phyloP scores from a whole-genome alignment of 2,113 vertebrate species.

The Hirundichthys speculiger region DNA sequence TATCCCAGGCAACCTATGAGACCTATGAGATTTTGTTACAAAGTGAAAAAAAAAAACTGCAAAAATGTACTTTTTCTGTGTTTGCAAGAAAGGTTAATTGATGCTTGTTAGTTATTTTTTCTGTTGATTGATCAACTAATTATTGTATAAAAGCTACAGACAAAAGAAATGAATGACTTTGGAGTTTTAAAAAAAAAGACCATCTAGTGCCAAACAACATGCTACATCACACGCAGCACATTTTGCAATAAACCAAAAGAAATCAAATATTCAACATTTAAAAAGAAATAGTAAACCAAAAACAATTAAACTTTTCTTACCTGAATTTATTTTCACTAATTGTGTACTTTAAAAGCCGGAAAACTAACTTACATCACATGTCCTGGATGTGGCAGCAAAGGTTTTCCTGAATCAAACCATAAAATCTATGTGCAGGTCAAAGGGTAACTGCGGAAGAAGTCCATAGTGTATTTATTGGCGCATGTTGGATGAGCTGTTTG shows the following conservation, averaged over 20 bases:
- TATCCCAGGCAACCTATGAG: too few species aligned
- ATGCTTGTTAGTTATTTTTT: too few species aligned
- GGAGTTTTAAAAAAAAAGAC: too few species aligned
- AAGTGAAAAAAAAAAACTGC: too few species aligned
- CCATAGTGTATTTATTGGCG: constrained; percentile 58
- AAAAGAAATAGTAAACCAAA: neutral
- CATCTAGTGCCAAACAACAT: too few species aligned
- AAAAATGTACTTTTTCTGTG: too few species aligned
- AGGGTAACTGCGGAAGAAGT: constrained; percentile 58
- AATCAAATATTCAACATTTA: neutral
- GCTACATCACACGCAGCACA: neutral
- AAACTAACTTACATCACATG: constrained; percentile 14
- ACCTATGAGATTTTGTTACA: too few species aligned
- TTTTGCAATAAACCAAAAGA: neutral
- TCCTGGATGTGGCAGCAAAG: constrained; percentile 16
- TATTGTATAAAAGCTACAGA: too few species aligned
- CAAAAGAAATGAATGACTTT: too few species aligned
- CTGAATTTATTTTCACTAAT: constrained; percentile 1
- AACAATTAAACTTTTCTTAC: neutral
- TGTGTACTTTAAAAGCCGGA: constrained; percentile 11
- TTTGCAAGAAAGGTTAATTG: too few species aligned
- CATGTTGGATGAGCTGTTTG: constrained; percentile 55
- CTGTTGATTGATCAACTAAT: too few species aligned
- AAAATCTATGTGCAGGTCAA: constrained; percentile 49
- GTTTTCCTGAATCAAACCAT: constrained; percentile 45